phyloP scores from a whole-genome alignment of 35 echinoderm and acorn worm species.

The Holothuria glaberrima region DNA sequence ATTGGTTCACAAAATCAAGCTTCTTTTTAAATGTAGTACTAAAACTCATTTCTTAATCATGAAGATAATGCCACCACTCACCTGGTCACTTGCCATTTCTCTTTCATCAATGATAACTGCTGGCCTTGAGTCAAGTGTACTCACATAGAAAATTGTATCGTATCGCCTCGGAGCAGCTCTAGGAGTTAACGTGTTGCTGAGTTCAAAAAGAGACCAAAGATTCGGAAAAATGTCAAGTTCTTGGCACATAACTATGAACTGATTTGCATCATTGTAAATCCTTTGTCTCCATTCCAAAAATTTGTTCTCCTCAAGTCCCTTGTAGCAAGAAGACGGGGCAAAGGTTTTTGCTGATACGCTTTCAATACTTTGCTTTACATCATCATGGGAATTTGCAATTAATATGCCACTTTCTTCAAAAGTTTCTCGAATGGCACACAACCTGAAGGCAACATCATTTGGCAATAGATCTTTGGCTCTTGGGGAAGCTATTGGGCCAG shows the following conservation, averaged over 20 bases:
- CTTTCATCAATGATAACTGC: constrained; percentile 28
- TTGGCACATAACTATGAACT: constrained; percentile 56
- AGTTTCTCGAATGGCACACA: constrained; percentile 68
- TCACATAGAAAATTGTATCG: constrained; percentile 53
- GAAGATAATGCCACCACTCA: not conserved
- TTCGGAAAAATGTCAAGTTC: constrained; percentile 59
- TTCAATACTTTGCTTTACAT: not conserved
- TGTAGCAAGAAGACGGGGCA: not conserved
- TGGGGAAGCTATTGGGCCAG: constrained; percentile 3
- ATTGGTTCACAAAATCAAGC: no score
- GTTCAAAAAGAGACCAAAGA: constrained; percentile 58
- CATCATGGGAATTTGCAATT: not conserved
- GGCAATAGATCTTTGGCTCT: constrained; percentile 13
- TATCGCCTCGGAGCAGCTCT: constrained; percentile 18
- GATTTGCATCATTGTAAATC: constrained; percentile 50
- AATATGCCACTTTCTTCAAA: constrained; percentile 68
- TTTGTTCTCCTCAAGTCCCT: not conserved
- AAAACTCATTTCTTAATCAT: no score
- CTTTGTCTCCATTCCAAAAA: constrained; percentile 47
- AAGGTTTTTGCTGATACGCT: not conserved
- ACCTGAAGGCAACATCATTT: constrained; percentile 65
- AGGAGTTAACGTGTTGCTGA: constrained; percentile 52
- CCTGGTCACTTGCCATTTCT: constrained; percentile 55
- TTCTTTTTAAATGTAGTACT: no score
- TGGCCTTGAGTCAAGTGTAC: constrained; percentile 23